Evolutionary conservation across 2,113 vertebrate genomes (phyloP), one percentile per base, ranked within the genome.

Genomic region (Pseudorasbora parva): DNA sequence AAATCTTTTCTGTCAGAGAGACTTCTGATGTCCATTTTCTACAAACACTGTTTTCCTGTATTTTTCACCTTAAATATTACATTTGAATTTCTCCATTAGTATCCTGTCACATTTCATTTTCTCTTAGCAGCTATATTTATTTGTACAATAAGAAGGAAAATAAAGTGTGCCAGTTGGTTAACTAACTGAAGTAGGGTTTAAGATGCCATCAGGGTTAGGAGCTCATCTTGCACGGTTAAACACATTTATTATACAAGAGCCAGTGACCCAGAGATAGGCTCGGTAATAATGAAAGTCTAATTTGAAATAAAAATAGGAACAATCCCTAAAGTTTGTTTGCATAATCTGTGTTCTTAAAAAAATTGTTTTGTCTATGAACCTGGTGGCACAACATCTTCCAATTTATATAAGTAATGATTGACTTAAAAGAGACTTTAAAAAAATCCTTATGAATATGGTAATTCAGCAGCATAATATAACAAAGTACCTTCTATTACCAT

Each of bases 171-270:
- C 19, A 21, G 72, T 75, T 54, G 72, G 49, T 56, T 56, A 68
- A 68, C 33, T 68, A 68, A 68, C 73, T 75, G 49, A n/a, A 75
- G 8, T 56, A 49, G 25, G 15, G 49, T 37, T 37, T 56, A 74
- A 49, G 45, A 49, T 17, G 27, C 47, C 45, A 56, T 33, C 17
- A 21, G 5, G 45, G 45, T 74, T 74, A 74, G 45, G 27, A 56
- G 49, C 49, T 76, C 49, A 0, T 56, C 49, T 79, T 80, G 80
- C 68, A 82, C 74, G 47, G 25, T 59, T 85, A 56, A 68, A 64
- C 73, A 82, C 83, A 85, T 87, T 41, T 37, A 85, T 85, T 82
- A 87, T 85, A 79, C 23, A 87, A 62, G 25, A 85, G 33, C 43
- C 51, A 54, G 73, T 77, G 78, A 84, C 83, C 59, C 60, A 82